phyloP scores from a whole-genome alignment of 2,113 vertebrate species.

The Austrofundulus limnaeus region DNA sequence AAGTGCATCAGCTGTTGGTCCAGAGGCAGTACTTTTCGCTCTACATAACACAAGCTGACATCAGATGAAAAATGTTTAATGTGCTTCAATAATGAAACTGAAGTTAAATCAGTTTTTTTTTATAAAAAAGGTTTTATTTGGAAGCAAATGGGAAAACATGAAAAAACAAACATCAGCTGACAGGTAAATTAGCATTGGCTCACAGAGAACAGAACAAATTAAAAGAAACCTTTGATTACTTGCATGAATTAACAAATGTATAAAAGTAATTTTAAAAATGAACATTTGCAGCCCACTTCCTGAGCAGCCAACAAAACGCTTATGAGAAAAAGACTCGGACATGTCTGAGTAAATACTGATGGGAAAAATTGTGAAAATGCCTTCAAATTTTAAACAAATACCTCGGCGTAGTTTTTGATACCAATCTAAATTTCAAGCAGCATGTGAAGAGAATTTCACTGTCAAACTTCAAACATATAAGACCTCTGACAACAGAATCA shows the following conservation, averaged over 20 bases:
- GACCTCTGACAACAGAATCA: too few relatives aligned
- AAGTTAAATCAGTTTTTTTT: slow-evolving; percentile 13
- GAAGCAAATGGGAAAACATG: not conserved
- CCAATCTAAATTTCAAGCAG: too few relatives aligned
- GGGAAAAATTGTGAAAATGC: too few relatives aligned
- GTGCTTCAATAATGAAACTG: not conserved
- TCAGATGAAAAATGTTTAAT: slow-evolving; percentile 19
- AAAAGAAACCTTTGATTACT: slow-evolving; percentile 7
- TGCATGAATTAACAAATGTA: not conserved
- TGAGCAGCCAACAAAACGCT: too few relatives aligned
- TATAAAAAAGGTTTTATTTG: slow-evolving; percentile 16
- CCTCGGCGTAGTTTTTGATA: too few relatives aligned
- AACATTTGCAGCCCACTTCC: too few relatives aligned
- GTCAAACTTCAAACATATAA: too few relatives aligned
- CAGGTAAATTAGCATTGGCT: slow-evolving; percentile 15
- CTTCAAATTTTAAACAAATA: too few relatives aligned
- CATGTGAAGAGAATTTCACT: too few relatives aligned
- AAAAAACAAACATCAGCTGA: not conserved
- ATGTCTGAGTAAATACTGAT: too few relatives aligned
- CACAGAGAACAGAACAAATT: slow-evolving; percentile 25
- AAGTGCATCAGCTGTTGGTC: slow-evolving; percentile 20
- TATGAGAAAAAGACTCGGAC: too few relatives aligned
- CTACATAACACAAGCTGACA: slow-evolving; percentile 12
- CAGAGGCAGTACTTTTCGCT: slow-evolving; percentile 24
- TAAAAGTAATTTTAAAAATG: too few relatives aligned